Conservation (phyloP, 2,113 vertebrate genomes). For the Axis porcinus region DNA sequence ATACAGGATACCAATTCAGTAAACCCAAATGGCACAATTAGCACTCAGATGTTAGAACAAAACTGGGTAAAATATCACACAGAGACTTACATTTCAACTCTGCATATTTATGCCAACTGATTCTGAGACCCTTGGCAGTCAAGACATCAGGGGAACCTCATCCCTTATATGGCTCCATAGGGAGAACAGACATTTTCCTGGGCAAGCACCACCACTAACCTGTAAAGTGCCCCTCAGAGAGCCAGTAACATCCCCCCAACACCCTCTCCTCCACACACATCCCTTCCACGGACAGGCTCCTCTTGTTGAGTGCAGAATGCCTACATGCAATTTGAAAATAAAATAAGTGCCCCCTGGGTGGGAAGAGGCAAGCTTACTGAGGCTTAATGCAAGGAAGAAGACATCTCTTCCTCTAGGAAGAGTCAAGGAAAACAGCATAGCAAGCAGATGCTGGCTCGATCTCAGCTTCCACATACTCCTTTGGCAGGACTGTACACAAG, state of each 20-base stretch:
- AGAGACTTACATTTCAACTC: background rate
- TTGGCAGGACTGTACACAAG: background rate
- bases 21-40: background rate
- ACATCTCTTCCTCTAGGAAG: background rate
- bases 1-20: background rate
- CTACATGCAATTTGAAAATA: background rate
- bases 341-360: background rate
- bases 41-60: background rate
- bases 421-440: background rate
- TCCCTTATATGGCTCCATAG: background rate
- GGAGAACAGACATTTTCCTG: background rate
- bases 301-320: background rate
- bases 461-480: background rate
- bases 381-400: background rate
- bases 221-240: background rate
- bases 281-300: background rate
- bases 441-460: background rate
- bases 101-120: background rate
- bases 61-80: background rate
- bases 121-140: background rate
- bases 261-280: background rate
- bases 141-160: background rate
- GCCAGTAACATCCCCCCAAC: background rate
- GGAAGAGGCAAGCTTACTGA: background rate
- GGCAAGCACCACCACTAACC: background rate